Percentiles rank a stretch among this genome's conserved stretches.
phyloP scores from a whole-genome alignment of 2,797 vertebrate genomes.

The Enteromius fasciolatus region DNA sequence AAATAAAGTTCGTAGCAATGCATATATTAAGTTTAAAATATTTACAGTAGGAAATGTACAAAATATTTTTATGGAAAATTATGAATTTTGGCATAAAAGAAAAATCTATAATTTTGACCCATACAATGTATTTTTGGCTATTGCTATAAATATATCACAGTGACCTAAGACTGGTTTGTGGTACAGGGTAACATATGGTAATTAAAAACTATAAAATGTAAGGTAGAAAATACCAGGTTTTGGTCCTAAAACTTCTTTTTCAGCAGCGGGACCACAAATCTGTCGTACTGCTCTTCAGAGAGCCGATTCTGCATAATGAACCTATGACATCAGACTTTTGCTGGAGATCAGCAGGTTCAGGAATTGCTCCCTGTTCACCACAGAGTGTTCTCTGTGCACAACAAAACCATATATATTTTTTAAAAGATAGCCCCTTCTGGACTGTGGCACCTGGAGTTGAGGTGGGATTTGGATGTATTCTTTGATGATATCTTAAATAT shows the following conservation, averaged over 20 bases:
- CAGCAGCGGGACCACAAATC: conserved; percentile 18
- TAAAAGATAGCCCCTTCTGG: not conserved
- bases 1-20: too few relatives aligned
- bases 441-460: not conserved
- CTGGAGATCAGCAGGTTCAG: conserved; percentile 38
- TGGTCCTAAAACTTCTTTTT: not conserved
- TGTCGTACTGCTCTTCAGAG: conserved; percentile 29
- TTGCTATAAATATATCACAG: too few relatives aligned
- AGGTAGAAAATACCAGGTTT: not conserved
- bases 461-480: conserved; percentile 19
- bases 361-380: conserved; percentile 35
- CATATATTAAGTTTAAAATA: too few relatives aligned
- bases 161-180: too few relatives aligned
- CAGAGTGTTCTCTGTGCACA: conserved; percentile 17
- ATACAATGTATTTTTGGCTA: too few relatives aligned
- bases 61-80: too few relatives aligned
- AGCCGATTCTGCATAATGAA: conserved; percentile 26
- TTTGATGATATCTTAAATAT: not conserved
- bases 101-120: too few relatives aligned
- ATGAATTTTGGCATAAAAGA: too few relatives aligned
- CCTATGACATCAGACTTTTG: conserved; percentile 30
- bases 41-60: too few relatives aligned
- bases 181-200: not conserved
- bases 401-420: not conserved
- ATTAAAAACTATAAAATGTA: not conserved